Evolutionary conservation across 2,797 vertebrate genomes (phyloP), one percentile per base, ranked within the genome.

Genomic region (Choloepus didactylus): DNA sequence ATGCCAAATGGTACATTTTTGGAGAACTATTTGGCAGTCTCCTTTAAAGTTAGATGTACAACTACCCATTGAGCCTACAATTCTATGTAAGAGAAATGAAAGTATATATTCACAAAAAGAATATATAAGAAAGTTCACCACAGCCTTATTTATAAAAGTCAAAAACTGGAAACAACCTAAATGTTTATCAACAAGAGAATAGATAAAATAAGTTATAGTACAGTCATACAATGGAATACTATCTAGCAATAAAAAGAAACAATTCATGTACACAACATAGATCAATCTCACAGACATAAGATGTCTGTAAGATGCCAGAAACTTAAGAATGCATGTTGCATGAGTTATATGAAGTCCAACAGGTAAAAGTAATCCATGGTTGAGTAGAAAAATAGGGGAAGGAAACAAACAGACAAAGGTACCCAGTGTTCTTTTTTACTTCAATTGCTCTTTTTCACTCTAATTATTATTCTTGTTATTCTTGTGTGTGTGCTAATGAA

Each of bases 61-160:
- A 62, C 9, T 62, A 89, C 16, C n/a, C 83, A 46, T 62, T 56
- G 81, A 64, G 66, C n/a, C 4, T 25, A 46, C 89, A 92, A 54
- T 69, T 91, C 25, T 69, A 86, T 18, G 89, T 54, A 75, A 77
- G 16, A 96, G 29, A 92, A 97, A 79, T 82, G 7, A 84, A 88
- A 66, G 70, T n/a, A 90, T 38, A 84, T 49, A 76, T 38, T 41
- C 29, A 76, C 8, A 49, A 81, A 49, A 81, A 86, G 62, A 75
- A 23, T 75, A 51, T 1, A 7, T 14, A 11, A 88, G 79, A 82
- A 72, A 84, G 62, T 72, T 66, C 6, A 72, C 5, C 70, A 27
- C 27, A 60, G 18, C 69, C 35, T 75, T 66, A 77, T 11, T 87
- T 75, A 85, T n/a, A 69, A 92, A 75, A 77, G 3, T 23, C 4